Evolutionary conservation across 2,797 vertebrate species (phyloP).

Genomic region (Chelmon rostratus): DNA sequence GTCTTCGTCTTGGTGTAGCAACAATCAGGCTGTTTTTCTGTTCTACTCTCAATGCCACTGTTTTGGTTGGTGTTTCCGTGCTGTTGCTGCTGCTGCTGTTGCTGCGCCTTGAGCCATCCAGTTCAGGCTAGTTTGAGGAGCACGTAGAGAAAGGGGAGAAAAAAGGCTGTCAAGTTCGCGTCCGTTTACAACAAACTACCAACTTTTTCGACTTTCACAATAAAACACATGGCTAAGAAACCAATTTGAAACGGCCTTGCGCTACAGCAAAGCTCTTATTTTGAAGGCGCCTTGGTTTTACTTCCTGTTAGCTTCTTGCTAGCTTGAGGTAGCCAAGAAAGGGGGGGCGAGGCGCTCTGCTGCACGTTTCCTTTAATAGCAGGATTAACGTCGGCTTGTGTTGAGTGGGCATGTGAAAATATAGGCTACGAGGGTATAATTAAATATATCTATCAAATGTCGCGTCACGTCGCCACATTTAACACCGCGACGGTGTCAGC

Average conservation of each 20-base stretch:
- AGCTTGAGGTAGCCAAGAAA: slow-evolving; percentile 22
- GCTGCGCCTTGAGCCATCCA: slow-evolving; percentile 78
- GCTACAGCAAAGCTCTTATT: slow-evolving; percentile 48
- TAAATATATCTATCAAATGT: slow-evolving; percentile 12
- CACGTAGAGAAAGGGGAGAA: slow-evolving; percentile 47
- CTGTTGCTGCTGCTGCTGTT: slow-evolving; percentile 38
- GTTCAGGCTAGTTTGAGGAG: slow-evolving; percentile 84
- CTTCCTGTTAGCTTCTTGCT: slow-evolving; percentile 24
- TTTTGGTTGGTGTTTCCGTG: slow-evolving; percentile 33
- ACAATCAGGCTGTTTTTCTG: background rate
- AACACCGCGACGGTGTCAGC: background rate
- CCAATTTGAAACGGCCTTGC: fast-evolving
- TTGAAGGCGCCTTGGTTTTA: fast-evolving
- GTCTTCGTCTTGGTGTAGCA: background rate
- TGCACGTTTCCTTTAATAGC: slow-evolving; percentile 43
- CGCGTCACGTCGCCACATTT: background rate
- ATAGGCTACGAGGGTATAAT: background rate
- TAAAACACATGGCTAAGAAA: slow-evolving; percentile 16
- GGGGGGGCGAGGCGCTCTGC: slow-evolving; percentile 69
- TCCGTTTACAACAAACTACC: background rate
- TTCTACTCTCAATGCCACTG: background rate
- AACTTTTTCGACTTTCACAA: slow-evolving; percentile 32
- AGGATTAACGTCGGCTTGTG: background rate
- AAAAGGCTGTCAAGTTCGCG: slow-evolving; percentile 24
- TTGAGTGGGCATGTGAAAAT: background rate